These are phyloP conservation scores for Poeciliopsis paucimaculata DNA, from an alignment of 2,797 vertebrate species.

Conservation along the genomic window DNA sequence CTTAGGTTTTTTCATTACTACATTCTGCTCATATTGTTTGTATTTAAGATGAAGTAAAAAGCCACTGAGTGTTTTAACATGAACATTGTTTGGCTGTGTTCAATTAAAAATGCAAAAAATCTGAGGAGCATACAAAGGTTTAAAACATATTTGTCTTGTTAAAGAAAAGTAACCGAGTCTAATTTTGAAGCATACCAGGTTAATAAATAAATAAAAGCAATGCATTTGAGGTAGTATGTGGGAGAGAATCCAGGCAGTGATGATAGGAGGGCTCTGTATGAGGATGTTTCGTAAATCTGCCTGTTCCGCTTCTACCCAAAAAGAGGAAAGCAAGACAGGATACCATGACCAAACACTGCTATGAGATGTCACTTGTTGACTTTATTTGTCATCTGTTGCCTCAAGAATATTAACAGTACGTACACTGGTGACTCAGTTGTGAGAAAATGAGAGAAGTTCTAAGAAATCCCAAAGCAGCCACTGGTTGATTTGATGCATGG, in stretches of 20 bases:
- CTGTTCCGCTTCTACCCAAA: conserved; percentile 54
- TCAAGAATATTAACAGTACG: conserved; percentile 3
- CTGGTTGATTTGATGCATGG: conserved; percentile 38
- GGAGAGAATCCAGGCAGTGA: conserved; percentile 36
- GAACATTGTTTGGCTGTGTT: neutral
- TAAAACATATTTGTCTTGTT: neutral
- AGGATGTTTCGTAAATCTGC: conserved; percentile 55
- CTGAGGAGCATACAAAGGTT: neutral
- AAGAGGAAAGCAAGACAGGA: conserved; percentile 60
- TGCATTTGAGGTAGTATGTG: neutral
- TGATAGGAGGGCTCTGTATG: conserved; percentile 53
- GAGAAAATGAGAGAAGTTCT: neutral
- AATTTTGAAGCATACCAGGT: conserved; percentile 3
- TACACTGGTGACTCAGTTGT: neutral
- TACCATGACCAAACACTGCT: conserved; percentile 59
- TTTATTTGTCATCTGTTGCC: conserved; percentile 29
- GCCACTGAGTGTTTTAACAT: neutral
- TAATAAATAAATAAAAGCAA: conserved; percentile 17
- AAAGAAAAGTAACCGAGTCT: neutral
- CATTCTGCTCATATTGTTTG: neutral
- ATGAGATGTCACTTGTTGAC: conserved; percentile 13
- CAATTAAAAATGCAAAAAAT: neutral
- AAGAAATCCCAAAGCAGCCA: conserved; percentile 14
- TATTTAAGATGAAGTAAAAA: neutral
- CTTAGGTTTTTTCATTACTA: neutral